Conservation (phyloP, 2,888 invertebrate genomes). For the Limnephilus rhombicus region DNA sequence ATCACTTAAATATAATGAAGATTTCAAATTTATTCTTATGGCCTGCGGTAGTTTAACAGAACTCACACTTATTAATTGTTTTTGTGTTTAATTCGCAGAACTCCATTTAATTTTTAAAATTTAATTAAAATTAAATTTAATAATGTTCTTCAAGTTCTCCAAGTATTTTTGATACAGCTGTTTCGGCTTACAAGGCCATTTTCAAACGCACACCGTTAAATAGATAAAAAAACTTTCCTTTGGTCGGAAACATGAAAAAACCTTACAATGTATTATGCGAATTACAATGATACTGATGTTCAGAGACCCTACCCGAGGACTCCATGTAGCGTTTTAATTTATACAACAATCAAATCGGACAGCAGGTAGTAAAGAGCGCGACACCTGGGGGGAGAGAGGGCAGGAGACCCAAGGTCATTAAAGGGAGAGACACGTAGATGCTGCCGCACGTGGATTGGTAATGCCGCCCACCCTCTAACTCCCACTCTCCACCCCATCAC, state of each 20-base stretch:
- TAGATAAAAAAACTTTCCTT: background rate
- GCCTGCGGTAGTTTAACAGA: no score
- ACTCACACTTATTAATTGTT: no score
- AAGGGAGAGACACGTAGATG: background rate
- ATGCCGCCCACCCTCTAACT: background rate
- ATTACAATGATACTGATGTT: background rate
- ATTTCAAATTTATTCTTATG: no score
- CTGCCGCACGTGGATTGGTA: background rate
- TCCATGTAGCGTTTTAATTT: background rate
- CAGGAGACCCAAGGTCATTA: background rate
- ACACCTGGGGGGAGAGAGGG: background rate
- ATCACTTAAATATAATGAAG: no score
- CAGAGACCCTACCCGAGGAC: background rate
- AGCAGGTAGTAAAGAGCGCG: background rate
- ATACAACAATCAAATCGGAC: slow-evolving; percentile 3
- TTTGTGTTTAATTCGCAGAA: no score
- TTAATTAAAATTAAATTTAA: no score
- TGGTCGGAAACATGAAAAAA: background rate
- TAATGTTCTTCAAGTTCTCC: no score
- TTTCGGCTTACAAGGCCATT: no score
- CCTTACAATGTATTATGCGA: background rate
- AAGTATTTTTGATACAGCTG: no score
- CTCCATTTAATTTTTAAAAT: no score
- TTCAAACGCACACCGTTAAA: no score
- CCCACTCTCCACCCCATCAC: background rate